Evolutionary conservation across 1,140 invertebrate genomes (phyloP), one percentile per base, ranked within the genome.

Genomic region (Drosophila kikkawai): DNA sequence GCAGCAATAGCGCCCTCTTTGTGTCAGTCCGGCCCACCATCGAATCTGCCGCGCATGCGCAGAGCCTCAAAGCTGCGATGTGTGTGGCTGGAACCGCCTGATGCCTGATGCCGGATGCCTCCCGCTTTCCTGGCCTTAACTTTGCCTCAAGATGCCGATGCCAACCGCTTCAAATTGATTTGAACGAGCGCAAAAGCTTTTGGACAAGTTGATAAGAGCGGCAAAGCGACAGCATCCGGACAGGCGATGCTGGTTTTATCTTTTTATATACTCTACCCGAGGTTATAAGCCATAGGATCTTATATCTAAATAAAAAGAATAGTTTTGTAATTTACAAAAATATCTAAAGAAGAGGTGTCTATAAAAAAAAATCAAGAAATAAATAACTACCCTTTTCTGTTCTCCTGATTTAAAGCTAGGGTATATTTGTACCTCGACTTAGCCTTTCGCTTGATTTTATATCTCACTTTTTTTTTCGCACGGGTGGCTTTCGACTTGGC

Each of bases 121-220:
- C 34, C 36, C 36, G 51, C 53, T 26, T 56, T 56, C 36, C 19
- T 7, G 53, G 36, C 53, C 2, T 56, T 39, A 56, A 37, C 53
- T n/a, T 26, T 4, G 8, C 13, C 36, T 11, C 19, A 5, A 56
- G 79, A 68, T 68, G 79, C 47, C 61, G 70, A 76, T 61, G 65
- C 41, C 34, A 59, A 47, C 64, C 85, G 83, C 84, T 90, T 78
- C 84, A 74, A 87, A 87, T 87, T 87, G 85, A 87, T 87, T 87
- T 87, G 77, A 84, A 75, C 80, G 85, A 79, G 65, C 84, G 80
- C 76, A 70, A 70, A 70, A 87, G 82, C 73, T 79, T 87, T 83
- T 42, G 73, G 85, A 84, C 80, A 79, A 64, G 85, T 84, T 87
- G 84, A 90, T 87, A 87, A 87, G 85, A 73, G 81, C 56, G 29